phyloP scores from a whole-genome alignment of 2,113 vertebrate genomes.

The Patagioenas fasciata region DNA sequence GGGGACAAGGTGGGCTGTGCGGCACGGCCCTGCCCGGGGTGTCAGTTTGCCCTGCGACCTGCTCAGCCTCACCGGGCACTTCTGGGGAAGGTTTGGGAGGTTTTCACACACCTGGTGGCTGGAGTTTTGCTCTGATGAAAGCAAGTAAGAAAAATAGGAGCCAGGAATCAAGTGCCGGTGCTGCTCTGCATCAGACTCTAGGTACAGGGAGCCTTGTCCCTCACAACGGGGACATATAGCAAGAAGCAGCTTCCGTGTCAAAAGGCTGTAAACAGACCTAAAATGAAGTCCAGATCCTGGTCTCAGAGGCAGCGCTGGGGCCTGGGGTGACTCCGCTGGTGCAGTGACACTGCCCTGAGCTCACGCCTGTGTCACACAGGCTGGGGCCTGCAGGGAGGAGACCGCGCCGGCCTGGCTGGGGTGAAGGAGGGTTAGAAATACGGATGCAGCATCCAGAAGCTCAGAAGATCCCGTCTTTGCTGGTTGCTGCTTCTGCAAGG shows the following conservation, averaged over 20 bases:
- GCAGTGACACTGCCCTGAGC: too few relatives aligned
- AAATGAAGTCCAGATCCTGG: background rate
- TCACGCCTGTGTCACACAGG: too few relatives aligned
- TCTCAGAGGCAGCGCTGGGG: background rate
- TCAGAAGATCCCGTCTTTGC: background rate
- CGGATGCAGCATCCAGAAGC: background rate
- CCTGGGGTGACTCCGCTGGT: background rate
- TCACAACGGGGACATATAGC: background rate
- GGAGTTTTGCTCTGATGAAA: background rate
- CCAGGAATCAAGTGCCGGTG: background rate
- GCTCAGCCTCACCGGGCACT: background rate
- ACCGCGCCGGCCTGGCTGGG: background rate
- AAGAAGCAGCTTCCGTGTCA: background rate
- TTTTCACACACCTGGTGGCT: background rate
- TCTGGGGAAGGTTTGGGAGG: background rate
- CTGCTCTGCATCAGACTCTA: background rate
- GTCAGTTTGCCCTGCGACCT: background rate
- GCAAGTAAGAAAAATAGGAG: background rate
- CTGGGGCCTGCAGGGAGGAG: background rate
- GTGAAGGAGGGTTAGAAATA: background rate
- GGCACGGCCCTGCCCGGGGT: background rate
- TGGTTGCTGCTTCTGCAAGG: background rate
- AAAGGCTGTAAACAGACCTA: background rate
- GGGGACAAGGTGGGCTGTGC: constrained; percentile 39
- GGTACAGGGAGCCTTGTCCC: background rate